A percentile compares a stretch with the other conserved stretches of the same genome.
Evolutionary conservation across 2,888 invertebrate species (phyloP).

Genomic region (Hypena proboscidalis): DNA sequence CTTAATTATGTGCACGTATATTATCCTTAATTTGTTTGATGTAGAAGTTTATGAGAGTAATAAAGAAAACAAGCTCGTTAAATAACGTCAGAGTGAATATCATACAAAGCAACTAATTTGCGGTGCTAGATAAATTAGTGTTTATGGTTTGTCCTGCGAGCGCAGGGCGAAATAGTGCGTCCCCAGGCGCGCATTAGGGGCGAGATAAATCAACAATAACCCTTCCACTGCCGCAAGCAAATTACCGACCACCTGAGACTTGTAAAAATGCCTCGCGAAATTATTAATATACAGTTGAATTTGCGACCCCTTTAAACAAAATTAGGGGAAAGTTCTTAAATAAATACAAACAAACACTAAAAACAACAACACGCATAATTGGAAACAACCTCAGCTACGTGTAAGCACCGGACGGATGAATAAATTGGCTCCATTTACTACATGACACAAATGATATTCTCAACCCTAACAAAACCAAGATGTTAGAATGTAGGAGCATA

Average conservation of each 20-base stretch:
- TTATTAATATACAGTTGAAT: conserved; percentile 59
- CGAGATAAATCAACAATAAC: conserved; percentile 79
- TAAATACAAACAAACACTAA: neutral
- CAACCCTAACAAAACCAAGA: conserved; percentile 51
- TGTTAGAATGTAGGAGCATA: conserved; percentile 43
- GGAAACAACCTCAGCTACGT: neutral
- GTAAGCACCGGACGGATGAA: conserved; percentile 11
- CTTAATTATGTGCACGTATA: conserved; percentile 26
- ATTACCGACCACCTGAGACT: conserved; percentile 83
- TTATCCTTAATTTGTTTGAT: conserved; percentile 11
- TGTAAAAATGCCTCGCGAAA: conserved; percentile 75
- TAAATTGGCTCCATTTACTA: conserved; percentile 38
- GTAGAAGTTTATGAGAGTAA: conserved; percentile 36
- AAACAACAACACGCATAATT: neutral
- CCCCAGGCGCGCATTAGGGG: conserved; percentile 72
- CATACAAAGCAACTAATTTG: conserved; percentile 53
- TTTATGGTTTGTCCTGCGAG: conserved; percentile 60
- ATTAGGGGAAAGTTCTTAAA: conserved; percentile 40
- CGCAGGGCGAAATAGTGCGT: conserved; percentile 67
- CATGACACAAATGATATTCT: conserved; percentile 42
- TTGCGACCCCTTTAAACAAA: conserved; percentile 41
- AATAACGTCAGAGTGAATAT: conserved; percentile 45
- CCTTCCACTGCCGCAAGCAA: conserved; percentile 75
- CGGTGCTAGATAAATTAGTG: conserved; percentile 65
- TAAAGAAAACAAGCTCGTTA: conserved; percentile 44